Conservation (phyloP, 1,140 invertebrate species). For the Drosophila hydei region DNA sequence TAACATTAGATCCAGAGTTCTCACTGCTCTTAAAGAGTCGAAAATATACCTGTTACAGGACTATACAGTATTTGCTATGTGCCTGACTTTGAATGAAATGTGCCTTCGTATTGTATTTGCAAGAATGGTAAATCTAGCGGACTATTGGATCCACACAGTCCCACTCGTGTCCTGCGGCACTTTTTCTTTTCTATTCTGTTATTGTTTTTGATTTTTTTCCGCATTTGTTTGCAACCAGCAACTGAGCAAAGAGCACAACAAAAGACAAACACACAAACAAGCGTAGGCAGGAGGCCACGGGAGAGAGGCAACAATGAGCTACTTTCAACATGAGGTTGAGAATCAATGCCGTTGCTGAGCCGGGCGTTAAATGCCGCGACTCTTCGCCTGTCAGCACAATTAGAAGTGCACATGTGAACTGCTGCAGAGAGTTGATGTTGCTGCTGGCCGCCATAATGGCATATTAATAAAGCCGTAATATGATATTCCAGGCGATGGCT, state of each 20-base stretch:
- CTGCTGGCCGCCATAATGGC: constrained; percentile 51
- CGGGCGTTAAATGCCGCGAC: constrained; percentile 56
- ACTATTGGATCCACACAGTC: not conserved
- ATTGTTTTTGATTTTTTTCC: constrained; percentile 3
- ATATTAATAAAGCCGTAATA: constrained; percentile 79
- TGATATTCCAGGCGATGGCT: constrained; percentile 71
- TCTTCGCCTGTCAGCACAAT: constrained; percentile 70
- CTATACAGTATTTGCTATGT: too few species aligned
- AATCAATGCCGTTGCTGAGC: constrained; percentile 19
- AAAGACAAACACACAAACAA: constrained; percentile 31
- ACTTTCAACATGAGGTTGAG: not conserved
- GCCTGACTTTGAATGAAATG: constrained; percentile 11
- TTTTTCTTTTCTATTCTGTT: constrained; percentile 28
- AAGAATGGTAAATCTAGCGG: constrained; percentile 33
- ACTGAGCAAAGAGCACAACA: constrained; percentile 15
- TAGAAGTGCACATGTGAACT: constrained; percentile 58
- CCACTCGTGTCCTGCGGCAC: constrained; percentile 21
- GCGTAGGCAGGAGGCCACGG: not conserved
- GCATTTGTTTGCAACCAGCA: constrained; percentile 6
- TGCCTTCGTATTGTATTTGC: constrained; percentile 25
- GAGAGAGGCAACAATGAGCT: constrained; percentile 2
- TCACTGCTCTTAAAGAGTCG: too few species aligned
- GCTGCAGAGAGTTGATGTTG: not conserved
- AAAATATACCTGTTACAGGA: too few species aligned
- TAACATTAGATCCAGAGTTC: too few species aligned